Percentiles rank a stretch among this genome's conserved stretches.
phyloP scores from a whole-genome alignment of 2,888 invertebrate genomes.

The Deroplatys truncata region DNA sequence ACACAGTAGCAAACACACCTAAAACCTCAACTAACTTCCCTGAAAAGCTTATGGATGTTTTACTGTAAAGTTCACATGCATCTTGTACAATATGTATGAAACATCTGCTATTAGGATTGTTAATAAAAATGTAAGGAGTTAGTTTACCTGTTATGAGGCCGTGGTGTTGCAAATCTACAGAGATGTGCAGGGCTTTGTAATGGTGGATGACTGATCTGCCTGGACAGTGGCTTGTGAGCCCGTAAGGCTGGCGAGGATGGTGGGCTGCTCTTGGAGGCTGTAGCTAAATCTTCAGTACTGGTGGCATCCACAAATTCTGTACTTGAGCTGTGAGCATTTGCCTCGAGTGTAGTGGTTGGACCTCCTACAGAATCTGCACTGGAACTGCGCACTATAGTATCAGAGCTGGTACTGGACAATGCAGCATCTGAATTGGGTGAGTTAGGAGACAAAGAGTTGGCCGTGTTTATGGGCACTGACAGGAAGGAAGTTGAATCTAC shows the following conservation, averaged over 20 bases:
- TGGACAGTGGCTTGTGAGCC: slow-evolving; percentile 61
- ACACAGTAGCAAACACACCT: too few relatives aligned
- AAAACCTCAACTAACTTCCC: too few relatives aligned
- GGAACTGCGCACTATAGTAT: slow-evolving; percentile 24
- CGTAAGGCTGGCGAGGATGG: slow-evolving; percentile 9
- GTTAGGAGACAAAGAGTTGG: slow-evolving; percentile 23
- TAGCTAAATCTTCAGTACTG: neutral
- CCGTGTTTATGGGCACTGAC: neutral
- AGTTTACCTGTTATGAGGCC: slow-evolving; percentile 38
- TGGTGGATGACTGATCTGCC: slow-evolving; percentile 57
- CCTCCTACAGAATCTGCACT: slow-evolving; percentile 25
- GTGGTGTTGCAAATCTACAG: slow-evolving; percentile 36
- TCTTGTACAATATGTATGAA: too few relatives aligned
- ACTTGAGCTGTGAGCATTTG: neutral
- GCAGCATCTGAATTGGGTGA: slow-evolving; percentile 22
- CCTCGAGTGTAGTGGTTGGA: neutral
- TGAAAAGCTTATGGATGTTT: too few relatives aligned
- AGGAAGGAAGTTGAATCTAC: slow-evolving; percentile 1
- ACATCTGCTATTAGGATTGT: too few relatives aligned
- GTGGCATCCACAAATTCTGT: neutral
- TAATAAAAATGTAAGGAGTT: neutral
- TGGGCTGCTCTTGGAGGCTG: neutral
- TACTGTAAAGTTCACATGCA: too few relatives aligned
- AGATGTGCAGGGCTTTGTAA: neutral
- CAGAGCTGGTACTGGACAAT: slow-evolving; percentile 20